Conservation (phyloP, 2,113 vertebrate species). For the Ammodytes dubius region DNA sequence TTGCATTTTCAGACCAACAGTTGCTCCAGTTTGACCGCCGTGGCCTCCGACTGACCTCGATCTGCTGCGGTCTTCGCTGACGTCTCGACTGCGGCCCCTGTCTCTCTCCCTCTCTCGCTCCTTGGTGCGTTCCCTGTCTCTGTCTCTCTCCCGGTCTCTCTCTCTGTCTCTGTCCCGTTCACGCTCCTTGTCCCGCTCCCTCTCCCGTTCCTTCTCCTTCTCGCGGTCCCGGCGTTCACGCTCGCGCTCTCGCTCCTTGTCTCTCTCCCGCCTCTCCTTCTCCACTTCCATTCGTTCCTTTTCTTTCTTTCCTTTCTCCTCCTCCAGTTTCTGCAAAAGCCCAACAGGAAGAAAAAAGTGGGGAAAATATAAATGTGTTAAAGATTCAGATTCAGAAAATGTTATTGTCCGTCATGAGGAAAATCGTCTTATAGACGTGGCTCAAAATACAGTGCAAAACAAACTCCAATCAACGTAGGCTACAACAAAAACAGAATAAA, state of each 20-base stretch:
- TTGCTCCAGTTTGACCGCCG: not conserved
- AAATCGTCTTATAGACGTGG: too few relatives aligned
- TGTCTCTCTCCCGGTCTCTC: conserved; percentile 89
- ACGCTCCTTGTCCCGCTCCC: conserved; percentile 92
- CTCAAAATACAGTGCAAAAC: too few relatives aligned
- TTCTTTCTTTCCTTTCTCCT: conserved; percentile 98
- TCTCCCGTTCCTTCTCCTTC: conserved; percentile 83
- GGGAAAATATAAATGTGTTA: conserved; percentile 20
- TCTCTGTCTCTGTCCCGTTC: conserved; percentile 92
- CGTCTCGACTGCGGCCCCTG: conserved; percentile 91
- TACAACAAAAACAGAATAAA: too few relatives aligned
- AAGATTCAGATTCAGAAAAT: not conserved
- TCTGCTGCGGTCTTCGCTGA: conserved; percentile 93
- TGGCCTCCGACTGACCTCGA: conserved; percentile 86
- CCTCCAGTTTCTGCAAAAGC: conserved; percentile 96
- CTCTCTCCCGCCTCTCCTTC: conserved; percentile 95
- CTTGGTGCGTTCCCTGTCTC: conserved; percentile 87
- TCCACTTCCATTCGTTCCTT: conserved; percentile 97
- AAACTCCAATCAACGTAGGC: too few relatives aligned
- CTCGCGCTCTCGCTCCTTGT: conserved; percentile 96
- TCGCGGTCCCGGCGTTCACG: conserved; percentile 89
- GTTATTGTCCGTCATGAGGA: too few relatives aligned
- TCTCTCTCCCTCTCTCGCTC: conserved; percentile 92
- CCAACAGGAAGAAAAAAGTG: conserved; percentile 84
- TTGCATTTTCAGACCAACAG: not conserved